A percentile compares a stretch with the other conserved stretches of the same genome.
These are phyloP conservation scores for Pogonophryne albipinna DNA, from an alignment of 2,797 vertebrate species.

Conservation along the genomic window DNA sequence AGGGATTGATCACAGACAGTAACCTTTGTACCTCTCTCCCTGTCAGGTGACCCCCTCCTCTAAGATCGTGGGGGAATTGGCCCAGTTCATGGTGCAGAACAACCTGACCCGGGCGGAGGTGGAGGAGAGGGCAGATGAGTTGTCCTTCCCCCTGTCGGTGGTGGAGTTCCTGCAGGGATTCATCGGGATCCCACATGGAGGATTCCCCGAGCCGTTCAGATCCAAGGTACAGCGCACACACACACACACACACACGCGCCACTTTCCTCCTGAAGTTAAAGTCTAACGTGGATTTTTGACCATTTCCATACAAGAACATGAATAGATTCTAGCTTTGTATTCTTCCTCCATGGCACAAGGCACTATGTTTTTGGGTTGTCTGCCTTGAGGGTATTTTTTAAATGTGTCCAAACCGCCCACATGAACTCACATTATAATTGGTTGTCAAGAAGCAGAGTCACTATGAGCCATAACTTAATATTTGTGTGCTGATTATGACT, in stretches of 20 bases:
- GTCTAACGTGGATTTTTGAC: neutral
- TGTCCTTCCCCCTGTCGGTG: conserved; percentile 94
- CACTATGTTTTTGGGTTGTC: too few species aligned
- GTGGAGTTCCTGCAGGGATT: conserved; percentile 96
- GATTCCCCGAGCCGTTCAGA: conserved; percentile 95
- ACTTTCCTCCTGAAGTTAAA: neutral
- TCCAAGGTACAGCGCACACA: conserved; percentile 84
- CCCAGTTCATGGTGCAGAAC: conserved; percentile 99
- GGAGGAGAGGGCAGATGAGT: conserved; percentile 91
- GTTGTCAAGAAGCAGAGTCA: too few species aligned
- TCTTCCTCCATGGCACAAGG: too few species aligned
- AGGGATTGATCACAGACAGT: neutral
- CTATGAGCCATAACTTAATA: too few species aligned
- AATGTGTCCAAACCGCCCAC: too few species aligned
- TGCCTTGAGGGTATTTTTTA: too few species aligned
- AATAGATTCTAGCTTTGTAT: too few species aligned
- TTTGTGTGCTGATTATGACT: too few species aligned
- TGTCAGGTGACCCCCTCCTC: conserved; percentile 94
- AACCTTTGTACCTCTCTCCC: neutral
- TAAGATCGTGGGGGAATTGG: conserved; percentile 97
- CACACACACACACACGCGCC: neutral
- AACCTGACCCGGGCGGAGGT: conserved; percentile 87
- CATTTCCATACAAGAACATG: neutral
- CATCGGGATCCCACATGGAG: conserved; percentile 92
- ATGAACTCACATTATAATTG: too few species aligned